Percentiles rank a stretch among this genome's conserved stretches.
Conservation (phyloP, 2,113 vertebrate species). For the Solea solea region DNA sequence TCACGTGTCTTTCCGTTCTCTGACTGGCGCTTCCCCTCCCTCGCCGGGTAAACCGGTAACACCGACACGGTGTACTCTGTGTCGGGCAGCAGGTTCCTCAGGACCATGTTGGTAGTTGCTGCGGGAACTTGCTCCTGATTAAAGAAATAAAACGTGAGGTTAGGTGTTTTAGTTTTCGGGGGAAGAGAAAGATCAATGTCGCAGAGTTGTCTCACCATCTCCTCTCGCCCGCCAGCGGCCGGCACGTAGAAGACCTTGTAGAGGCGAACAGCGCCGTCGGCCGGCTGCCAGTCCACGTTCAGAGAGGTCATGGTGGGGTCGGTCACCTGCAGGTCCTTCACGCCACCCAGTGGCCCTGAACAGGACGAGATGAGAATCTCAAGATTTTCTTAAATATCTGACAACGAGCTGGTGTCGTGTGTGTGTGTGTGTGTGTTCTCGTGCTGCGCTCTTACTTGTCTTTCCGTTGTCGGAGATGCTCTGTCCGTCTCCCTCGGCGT, state of each 20-base stretch:
- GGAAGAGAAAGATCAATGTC: rapidly evolving
- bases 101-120: slow-evolving; percentile 86
- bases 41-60: slow-evolving; percentile 86
- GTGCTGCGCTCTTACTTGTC: slow-evolving; percentile 84
- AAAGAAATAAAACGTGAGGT: not conserved
- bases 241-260: slow-evolving; percentile 93
- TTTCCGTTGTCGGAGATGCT: slow-evolving; percentile 87
- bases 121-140: slow-evolving; percentile 89
- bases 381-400: too few relatives aligned
- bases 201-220: slow-evolving; percentile 84
- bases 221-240: slow-evolving; percentile 84
- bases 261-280: slow-evolving; percentile 92
- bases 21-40: slow-evolving; percentile 90
- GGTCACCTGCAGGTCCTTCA: slow-evolving; percentile 88
- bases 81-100: slow-evolving; percentile 91
- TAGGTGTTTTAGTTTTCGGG: not conserved
- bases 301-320: slow-evolving; percentile 94
- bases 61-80: slow-evolving; percentile 90
- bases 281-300: slow-evolving; percentile 91
- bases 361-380: not conserved
- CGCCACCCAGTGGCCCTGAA: slow-evolving; percentile 89
- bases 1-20: slow-evolving; percentile 92
- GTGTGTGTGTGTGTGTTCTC: not conserved
- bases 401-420: too few relatives aligned
- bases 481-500: slow-evolving; percentile 88